Base-by-base conservation (phyloP, 2,113 vertebrate genomes). In the Oryzias woworae region DNA sequence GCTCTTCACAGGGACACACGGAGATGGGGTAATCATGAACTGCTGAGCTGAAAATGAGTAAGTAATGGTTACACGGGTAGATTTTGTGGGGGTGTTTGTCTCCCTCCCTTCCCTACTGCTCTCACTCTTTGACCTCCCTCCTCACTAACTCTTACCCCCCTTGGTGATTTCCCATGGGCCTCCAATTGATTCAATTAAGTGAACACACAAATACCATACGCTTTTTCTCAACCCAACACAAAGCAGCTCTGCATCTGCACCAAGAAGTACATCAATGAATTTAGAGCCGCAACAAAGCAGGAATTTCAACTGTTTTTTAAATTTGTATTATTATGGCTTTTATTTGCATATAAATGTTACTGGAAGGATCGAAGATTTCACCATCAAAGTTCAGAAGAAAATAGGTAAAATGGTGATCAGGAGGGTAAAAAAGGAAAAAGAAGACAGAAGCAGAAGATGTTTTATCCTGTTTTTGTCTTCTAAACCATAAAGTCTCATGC, bases 171-270 rank as follows among this genome's bases (percentile, higher is more conserved):
- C 89, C 86, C 87, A 89, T 86, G 86, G 78, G 45, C 73, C 77
- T 82, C 75, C 83, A 86, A 75, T 89, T 88, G 85, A 88, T 78
- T 89, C 89, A 90, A 88, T 90, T 89, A 90, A 84, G 75, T 69
- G 80, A 82, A 87, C 81, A 89, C 77, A 87, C 89, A 85, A 78
- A 81, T 75, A 85, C 81, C 71, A 78, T 89, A 88, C 84, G 85
- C 71, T 80, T 77, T 75, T 73, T 80, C 81, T 83, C 61, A 49
- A 69, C 73, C 54, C 14, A 23, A 26, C 51, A 31, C 66, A 77
- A 66, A 61, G 53, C 77, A 26, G 28, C 50, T 28, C 51, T 31
- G 58, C 73, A 66, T 65, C 73, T 73, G 70, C 64, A 64, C 24
- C 2, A 3, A 51, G 24, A 15, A 46, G 59, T 12, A 48, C 47